Conservation (phyloP, 2,113 vertebrate genomes). For the Caracal caracal region DNA sequence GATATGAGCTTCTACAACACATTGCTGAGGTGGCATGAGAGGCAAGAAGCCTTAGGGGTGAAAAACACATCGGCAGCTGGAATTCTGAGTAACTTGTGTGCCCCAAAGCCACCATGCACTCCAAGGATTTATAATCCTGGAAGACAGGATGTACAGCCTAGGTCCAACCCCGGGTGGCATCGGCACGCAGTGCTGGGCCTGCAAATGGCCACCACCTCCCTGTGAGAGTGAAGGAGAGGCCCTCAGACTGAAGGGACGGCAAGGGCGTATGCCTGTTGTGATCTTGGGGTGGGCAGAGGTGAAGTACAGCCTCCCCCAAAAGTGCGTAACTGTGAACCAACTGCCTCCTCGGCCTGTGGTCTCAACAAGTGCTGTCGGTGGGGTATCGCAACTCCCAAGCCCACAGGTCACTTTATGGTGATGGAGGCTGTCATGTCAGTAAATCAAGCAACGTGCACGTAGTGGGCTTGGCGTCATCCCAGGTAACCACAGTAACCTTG, state of each 20-base stretch:
- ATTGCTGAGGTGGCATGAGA: not conserved
- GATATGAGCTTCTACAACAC: too few species aligned
- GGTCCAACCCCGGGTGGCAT: not conserved
- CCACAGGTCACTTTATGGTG: not conserved
- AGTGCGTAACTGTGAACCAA: not conserved
- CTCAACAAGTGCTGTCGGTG: not conserved
- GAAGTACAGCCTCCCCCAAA: not conserved
- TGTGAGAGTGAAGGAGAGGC: not conserved
- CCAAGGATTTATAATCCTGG: not conserved
- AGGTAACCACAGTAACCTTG: not conserved
- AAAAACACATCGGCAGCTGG: not conserved
- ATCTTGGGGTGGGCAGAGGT: too few species aligned
- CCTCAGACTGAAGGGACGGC: not conserved
- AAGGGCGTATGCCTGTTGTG: accelerated
- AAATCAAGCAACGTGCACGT: not conserved
- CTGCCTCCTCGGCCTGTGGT: not conserved
- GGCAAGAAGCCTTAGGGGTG: not conserved
- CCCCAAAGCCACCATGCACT: not conserved
- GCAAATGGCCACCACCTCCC: too few species aligned
- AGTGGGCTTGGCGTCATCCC: not conserved
- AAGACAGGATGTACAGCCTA: not conserved
- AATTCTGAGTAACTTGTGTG: not conserved
- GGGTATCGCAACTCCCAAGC: not conserved
- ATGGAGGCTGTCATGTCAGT: not conserved
- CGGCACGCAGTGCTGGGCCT: not conserved